Evolutionary conservation across 2,113 vertebrate genomes (phyloP).

Genomic region (Mobula hypostoma): DNA sequence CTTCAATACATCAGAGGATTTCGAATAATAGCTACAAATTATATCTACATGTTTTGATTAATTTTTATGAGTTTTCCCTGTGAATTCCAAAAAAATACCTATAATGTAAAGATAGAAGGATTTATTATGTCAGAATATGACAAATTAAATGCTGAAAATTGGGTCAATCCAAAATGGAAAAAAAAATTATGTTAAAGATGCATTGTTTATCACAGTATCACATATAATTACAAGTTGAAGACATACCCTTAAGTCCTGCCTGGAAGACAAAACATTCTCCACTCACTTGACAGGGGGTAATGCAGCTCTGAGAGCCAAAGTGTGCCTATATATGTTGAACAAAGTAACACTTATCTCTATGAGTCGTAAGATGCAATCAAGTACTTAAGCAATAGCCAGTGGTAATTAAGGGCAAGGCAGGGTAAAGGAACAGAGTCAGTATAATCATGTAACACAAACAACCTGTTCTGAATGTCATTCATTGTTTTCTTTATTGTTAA

Average conservation of each 20-base stretch:
- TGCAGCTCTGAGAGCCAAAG: neutral
- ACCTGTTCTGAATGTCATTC: neutral
- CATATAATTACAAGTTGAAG: neutral
- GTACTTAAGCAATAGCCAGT: neutral
- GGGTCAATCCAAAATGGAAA: neutral
- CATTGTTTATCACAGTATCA: neutral
- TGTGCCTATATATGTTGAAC: neutral
- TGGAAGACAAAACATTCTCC: neutral
- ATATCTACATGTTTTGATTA: neutral
- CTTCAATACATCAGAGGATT: conserved; percentile 3
- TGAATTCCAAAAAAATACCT: neutral
- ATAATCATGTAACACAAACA: neutral
- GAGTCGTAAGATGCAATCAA: neutral
- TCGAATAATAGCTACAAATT: conserved; percentile 6
- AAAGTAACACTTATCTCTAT: neutral
- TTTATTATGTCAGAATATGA: neutral
- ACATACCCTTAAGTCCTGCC: neutral
- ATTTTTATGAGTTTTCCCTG: neutral
- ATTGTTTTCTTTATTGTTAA: neutral
- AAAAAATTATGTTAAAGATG: neutral
- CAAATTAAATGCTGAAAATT: neutral
- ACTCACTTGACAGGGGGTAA: neutral
- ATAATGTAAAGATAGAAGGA: neutral
- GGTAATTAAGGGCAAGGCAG: neutral
- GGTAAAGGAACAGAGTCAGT: neutral